These are phyloP conservation scores for Rotaria socialis DNA, from an alignment of 2,888 invertebrate genomes.

Conservation along the genomic window DNA sequence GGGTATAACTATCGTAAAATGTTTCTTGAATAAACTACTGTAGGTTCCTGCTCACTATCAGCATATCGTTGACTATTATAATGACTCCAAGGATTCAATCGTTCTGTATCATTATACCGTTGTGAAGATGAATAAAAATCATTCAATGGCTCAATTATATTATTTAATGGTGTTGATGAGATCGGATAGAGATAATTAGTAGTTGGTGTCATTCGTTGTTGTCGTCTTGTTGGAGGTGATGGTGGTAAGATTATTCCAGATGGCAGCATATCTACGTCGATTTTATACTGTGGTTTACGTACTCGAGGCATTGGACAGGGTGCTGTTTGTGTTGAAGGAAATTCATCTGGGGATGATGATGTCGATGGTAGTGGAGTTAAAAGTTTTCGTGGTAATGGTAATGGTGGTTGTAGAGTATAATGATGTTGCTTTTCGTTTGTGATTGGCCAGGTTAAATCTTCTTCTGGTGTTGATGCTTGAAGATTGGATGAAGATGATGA, in stretches of 20 bases:
- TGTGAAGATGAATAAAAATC: neutral
- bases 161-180: neutral
- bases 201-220: neutral
- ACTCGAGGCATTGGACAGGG: conserved; percentile 1
- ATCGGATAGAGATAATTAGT: neutral
- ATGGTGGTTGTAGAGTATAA: neutral
- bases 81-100: conserved; percentile 8
- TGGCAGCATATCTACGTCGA: neutral
- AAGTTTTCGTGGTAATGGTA: conserved; percentile 6
- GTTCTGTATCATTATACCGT: neutral
- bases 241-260: neutral
- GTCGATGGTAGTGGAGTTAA: neutral
- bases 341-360: neutral
- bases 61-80: conserved; percentile 2
- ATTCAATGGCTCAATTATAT: neutral
- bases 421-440: neutral
- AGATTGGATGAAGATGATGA: neutral
- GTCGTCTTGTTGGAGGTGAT: neutral
- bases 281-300: neutral
- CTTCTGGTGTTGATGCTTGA: neutral
- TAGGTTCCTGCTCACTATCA: neutral
- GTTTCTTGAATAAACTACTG: neutral
- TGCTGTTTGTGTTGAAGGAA: neutral
- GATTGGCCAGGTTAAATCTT: neutral
- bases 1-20: neutral